These are phyloP conservation scores for Hylia prasina DNA, from an alignment of 2,113 vertebrate genomes.

Conservation along the genomic window DNA sequence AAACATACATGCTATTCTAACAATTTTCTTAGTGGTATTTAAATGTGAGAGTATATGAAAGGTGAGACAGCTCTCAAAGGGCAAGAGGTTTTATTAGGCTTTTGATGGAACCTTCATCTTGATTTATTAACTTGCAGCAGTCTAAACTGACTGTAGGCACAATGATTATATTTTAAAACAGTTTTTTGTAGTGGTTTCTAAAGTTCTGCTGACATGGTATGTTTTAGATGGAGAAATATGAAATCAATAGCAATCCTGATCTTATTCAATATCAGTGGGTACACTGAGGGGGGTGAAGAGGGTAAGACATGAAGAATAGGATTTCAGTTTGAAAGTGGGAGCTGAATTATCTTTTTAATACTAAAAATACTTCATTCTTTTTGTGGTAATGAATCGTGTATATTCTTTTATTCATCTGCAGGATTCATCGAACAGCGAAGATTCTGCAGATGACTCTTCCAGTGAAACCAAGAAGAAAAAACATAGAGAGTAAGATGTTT, in stretches of 20 bases:
- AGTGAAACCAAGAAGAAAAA: conserved; percentile 78
- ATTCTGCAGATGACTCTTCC: conserved; percentile 82
- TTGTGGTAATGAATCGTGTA: background rate
- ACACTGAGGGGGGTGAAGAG: background rate
- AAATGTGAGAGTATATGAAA: background rate
- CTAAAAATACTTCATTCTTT: background rate
- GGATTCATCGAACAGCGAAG: conserved; percentile 90
- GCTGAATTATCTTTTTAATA: background rate
- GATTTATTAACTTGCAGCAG: background rate
- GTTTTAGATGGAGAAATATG: conserved; percentile 1
- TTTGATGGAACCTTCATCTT: background rate
- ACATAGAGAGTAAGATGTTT: conserved; percentile 81
- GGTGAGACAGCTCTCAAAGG: background rate
- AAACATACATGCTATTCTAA: background rate
- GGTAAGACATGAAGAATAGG: background rate
- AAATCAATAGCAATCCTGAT: background rate
- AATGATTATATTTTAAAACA: background rate
- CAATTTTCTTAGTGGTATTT: background rate
- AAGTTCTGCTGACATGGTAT: background rate
- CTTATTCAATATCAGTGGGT: background rate
- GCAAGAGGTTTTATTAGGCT: background rate
- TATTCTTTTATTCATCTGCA: conserved; percentile 53
- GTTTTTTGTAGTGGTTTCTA: background rate
- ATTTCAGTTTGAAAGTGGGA: background rate
- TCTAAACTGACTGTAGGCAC: background rate